Evolutionary conservation across 2,888 invertebrate species (phyloP).

Genomic region (Luffia ferchaultella): DNA sequence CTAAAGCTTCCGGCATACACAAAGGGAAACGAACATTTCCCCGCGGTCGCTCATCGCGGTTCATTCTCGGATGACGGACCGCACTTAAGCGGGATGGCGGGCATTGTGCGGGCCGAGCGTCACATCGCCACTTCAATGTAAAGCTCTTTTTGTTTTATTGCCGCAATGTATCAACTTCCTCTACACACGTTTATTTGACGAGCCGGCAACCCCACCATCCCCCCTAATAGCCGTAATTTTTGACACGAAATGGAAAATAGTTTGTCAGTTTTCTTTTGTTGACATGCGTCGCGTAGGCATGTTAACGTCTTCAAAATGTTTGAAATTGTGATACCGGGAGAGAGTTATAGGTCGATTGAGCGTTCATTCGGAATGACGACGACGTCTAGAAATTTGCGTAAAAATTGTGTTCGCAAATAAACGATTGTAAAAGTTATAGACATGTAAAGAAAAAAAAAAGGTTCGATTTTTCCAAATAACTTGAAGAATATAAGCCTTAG

Average conservation of each 20-base stretch:
- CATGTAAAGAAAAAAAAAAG: neutral
- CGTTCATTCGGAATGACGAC: no score
- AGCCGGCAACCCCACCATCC: no score
- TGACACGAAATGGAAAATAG: neutral
- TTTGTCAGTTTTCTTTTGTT: neutral
- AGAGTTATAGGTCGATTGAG: no score
- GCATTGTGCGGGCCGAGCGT: conserved; percentile 38
- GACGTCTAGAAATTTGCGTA: no score
- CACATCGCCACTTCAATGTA: conserved; percentile 36
- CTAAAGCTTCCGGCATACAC: neutral
- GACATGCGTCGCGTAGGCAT: neutral
- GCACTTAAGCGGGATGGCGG: conserved; percentile 41
- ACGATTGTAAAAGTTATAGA: neutral
- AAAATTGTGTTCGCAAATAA: neutral
- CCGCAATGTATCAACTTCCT: conserved; percentile 44
- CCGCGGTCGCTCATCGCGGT: conserved; percentile 9
- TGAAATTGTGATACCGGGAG: no score
- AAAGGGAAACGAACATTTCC: neutral
- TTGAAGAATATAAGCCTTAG: no score
- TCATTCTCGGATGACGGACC: conserved; percentile 27
- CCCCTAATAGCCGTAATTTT: conserved; percentile 5
- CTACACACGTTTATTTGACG: conserved; percentile 41
- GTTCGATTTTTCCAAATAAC: no score
- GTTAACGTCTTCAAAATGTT: neutral
- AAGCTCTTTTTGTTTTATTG: conserved; percentile 50